phyloP scores from a whole-genome alignment of 2,797 vertebrate genomes.

The Hylomyscus alleni region DNA sequence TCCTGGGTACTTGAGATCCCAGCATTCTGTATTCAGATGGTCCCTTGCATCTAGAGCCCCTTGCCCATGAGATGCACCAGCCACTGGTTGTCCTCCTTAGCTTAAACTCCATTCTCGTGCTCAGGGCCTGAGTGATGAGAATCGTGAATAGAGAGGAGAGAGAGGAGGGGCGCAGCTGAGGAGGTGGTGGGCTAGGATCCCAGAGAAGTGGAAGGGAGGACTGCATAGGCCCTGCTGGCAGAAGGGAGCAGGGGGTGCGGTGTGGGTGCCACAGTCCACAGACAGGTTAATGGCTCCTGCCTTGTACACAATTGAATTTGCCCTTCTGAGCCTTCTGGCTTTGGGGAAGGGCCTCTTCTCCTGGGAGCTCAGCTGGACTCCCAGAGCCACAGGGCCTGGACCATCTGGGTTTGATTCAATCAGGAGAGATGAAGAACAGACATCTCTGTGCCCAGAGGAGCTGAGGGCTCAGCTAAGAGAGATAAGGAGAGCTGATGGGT shows the following conservation, averaged over 20 bases:
- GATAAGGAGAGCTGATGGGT: not conserved
- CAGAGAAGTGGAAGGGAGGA: not conserved
- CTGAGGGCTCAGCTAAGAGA: not conserved
- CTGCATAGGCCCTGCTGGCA: conserved; percentile 44
- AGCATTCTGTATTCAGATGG: not conserved
- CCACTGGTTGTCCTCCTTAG: not conserved
- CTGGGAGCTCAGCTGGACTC: conserved; percentile 56
- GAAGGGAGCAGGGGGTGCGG: not conserved
- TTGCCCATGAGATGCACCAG: not conserved
- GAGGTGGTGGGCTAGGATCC: not conserved
- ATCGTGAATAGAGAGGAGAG: not conserved
- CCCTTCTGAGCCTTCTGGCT: conserved; percentile 78
- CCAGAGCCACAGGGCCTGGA: conserved; percentile 62
- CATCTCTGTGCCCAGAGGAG: conserved; percentile 16
- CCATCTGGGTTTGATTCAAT: conserved; percentile 73
- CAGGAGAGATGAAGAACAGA: conserved; percentile 64
- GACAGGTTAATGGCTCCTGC: conserved; percentile 88
- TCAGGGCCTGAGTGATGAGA: not conserved
- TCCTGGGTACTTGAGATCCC: not conserved
- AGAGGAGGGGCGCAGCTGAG: not conserved
- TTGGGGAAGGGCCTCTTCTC: conserved; percentile 74
- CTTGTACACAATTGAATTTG: conserved; percentile 86
- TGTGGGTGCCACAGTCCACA: conserved; percentile 68
- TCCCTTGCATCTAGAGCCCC: not conserved
- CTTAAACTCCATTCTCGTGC: conserved; percentile 6